These are phyloP conservation scores for Dysidea cf. avara DNA, from an alignment of 37 sponge, comb jelly and placozoan species.

Conservation along the genomic window DNA sequence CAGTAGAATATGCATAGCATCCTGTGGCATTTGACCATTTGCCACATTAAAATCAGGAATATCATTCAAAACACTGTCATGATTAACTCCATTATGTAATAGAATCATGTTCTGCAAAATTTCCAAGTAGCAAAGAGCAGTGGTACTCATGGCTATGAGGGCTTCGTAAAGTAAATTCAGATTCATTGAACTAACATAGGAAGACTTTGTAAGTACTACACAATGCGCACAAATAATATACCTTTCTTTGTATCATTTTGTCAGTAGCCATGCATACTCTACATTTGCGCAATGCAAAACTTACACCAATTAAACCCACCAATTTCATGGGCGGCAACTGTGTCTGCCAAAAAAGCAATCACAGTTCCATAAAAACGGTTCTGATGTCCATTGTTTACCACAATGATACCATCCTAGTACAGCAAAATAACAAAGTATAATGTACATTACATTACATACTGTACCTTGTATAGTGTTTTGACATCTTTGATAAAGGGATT, in stretches of 20 bases:
- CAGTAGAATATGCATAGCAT: conserved; percentile 19
- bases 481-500: no score
- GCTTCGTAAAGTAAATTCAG: not conserved
- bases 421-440: no score
- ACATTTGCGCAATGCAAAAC: conserved; percentile 51
- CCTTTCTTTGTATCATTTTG: not conserved
- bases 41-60: conserved; percentile 25
- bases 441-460: no score
- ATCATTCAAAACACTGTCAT: conserved; percentile 3
- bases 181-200: conserved; percentile 11
- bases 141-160: conserved; percentile 25
- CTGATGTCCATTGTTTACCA: no score
- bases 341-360: conserved; percentile 56
- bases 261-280: conserved; percentile 45
- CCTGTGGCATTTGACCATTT: conserved; percentile 19
- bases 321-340: conserved; percentile 39
- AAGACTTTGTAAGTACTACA: no score
- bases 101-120: conserved; percentile 2
- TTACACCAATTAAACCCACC: conserved; percentile 50
- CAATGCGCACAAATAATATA: no score
- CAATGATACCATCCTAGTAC: no score
- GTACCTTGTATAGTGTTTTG: no score
- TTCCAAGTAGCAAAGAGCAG: conserved; percentile 25
- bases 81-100: conserved; percentile 7
- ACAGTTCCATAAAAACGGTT: conserved; percentile 26